Evolutionary conservation across 2,888 invertebrate species (phyloP).

Genomic region (Serripes groenlandicus): DNA sequence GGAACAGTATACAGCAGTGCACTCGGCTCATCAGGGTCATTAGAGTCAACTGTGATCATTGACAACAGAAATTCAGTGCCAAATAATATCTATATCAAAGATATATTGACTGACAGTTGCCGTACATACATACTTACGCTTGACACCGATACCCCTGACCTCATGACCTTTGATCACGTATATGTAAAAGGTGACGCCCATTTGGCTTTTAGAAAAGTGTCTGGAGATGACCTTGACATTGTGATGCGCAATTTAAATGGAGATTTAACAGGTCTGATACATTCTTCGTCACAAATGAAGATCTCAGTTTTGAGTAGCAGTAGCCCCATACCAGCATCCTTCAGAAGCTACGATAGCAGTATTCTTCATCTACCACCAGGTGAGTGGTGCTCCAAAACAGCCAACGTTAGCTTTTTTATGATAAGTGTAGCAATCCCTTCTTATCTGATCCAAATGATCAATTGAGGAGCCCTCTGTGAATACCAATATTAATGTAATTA

Average conservation of each 20-base stretch:
- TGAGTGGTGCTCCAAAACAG: too few species aligned
- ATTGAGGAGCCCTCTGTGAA: too few species aligned
- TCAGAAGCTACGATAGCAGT: slow-evolving; percentile 72
- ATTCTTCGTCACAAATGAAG: slow-evolving; percentile 68
- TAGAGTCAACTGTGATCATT: slow-evolving; percentile 65
- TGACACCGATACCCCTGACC: slow-evolving; percentile 38
- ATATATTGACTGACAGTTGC: slow-evolving; percentile 67
- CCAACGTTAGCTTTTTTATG: too few species aligned
- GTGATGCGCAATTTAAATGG: slow-evolving; percentile 71
- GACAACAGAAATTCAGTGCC: slow-evolving; percentile 75
- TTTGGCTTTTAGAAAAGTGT: slow-evolving; percentile 67
- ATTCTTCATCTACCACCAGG: slow-evolving; percentile 70
- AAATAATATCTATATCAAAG: slow-evolving; percentile 58
- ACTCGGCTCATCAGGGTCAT: slow-evolving; percentile 34
- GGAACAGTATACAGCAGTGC: slow-evolving; percentile 72
- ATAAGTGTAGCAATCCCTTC: too few species aligned
- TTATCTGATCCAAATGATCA: too few species aligned
- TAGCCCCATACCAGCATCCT: slow-evolving; percentile 74
- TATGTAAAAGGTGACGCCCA: slow-evolving; percentile 72
- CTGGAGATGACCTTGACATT: slow-evolving; percentile 41
- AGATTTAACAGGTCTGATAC: slow-evolving; percentile 76
- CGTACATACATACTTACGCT: slow-evolving; percentile 69
- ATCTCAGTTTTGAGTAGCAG: slow-evolving; percentile 66
- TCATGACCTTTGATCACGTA: slow-evolving; percentile 67
- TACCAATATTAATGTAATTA: too few species aligned